Conservation (phyloP, 2,888 invertebrate species). For the Clistopyga incitator region DNA sequence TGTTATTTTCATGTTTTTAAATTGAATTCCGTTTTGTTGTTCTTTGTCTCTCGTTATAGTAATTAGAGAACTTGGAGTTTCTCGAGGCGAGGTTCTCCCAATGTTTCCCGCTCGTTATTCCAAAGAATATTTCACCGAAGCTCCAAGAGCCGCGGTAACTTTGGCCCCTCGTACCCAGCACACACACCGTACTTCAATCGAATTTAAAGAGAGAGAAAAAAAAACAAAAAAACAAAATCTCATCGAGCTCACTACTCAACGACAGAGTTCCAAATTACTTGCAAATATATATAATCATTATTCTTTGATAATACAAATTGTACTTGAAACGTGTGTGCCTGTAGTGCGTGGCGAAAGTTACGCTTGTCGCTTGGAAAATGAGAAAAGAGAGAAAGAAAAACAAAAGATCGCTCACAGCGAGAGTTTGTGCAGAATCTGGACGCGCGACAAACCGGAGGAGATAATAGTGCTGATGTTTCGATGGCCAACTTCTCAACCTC, state of each 20-base stretch:
- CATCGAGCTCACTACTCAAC: not conserved
- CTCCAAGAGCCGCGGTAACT: slow-evolving; percentile 50
- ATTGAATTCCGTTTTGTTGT: not conserved
- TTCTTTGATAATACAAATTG: no score
- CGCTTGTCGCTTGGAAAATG: no score
- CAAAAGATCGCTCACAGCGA: no score
- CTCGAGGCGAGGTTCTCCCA: slow-evolving; percentile 24
- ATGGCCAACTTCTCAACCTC: no score
- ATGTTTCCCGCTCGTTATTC: slow-evolving; percentile 25
- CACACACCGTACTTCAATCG: slow-evolving; percentile 24
- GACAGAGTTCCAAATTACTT: not conserved
- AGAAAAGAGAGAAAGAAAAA: no score
- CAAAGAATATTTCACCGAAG: slow-evolving; percentile 50
- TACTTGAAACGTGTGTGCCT: no score
- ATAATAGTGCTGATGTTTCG: no score
- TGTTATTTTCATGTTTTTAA: slow-evolving; percentile 21
- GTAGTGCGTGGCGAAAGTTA: no score
- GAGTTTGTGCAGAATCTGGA: no score
- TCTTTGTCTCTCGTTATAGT: slow-evolving; percentile 35
- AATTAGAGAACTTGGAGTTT: slow-evolving; percentile 30
- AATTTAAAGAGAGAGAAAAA: not conserved
- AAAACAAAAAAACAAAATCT: no score
- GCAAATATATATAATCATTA: no score
- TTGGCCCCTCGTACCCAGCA: slow-evolving; percentile 59
- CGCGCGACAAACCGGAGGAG: no score